phyloP scores from a whole-genome alignment of 1,140 invertebrate species.

The Himalopsyche phryganea region DNA sequence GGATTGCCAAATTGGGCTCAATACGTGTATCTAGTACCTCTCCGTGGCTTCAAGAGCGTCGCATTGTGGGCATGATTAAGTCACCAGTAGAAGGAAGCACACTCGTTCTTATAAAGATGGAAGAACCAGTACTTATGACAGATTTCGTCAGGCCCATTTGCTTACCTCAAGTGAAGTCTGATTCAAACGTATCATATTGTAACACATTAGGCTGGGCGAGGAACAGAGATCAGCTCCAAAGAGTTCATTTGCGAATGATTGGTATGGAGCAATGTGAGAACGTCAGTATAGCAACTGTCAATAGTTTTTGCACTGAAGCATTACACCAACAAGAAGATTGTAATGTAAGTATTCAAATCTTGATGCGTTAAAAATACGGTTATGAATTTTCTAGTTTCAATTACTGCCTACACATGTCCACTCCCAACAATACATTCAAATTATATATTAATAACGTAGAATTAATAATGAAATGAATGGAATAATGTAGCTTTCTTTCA shows the following conservation, averaged over 20 bases:
- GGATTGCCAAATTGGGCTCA: slow-evolving; percentile 74
- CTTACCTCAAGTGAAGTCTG: slow-evolving; percentile 51
- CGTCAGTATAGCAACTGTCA: slow-evolving; percentile 75
- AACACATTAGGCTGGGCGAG: slow-evolving; percentile 80
- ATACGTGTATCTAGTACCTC: slow-evolving; percentile 72
- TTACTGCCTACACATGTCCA: no score
- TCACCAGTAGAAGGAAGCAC: slow-evolving; percentile 85
- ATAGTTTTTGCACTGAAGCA: slow-evolving; percentile 79
- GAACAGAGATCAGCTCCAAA: slow-evolving; percentile 73
- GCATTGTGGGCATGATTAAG: slow-evolving; percentile 84
- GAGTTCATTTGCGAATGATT: slow-evolving; percentile 68
- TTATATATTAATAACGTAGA: no score
- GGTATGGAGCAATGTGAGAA: slow-evolving; percentile 79
- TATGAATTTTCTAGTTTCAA: no score
- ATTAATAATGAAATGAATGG: no score
- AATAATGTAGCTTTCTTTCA: no score
- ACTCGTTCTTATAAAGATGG: slow-evolving; percentile 75
- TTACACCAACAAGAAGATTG: slow-evolving; percentile 74
- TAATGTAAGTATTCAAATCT: slow-evolving; percentile 57
- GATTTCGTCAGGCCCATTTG: slow-evolving; percentile 83
- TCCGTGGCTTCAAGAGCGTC: slow-evolving; percentile 83
- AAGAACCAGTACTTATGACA: slow-evolving; percentile 69
- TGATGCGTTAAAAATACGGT: no score
- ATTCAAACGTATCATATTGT: slow-evolving; percentile 54
- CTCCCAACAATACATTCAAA: no score